Evolutionary conservation across 1,140 invertebrate genomes (phyloP).

Genomic region (Philotrypesis tridentata): DNA sequence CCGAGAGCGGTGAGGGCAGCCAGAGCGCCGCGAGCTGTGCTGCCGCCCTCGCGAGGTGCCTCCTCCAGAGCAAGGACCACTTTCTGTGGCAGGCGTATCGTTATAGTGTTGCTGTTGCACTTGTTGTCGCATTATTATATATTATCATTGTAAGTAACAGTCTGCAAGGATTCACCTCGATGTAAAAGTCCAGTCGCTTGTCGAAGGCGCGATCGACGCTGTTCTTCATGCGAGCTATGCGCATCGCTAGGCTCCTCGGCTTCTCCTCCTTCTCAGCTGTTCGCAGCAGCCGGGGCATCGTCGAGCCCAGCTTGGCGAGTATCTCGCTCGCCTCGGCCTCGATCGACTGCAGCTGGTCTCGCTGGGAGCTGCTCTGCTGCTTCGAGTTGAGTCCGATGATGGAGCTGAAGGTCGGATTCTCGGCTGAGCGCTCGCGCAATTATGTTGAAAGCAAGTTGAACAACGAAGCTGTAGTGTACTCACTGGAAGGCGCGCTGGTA

Average conservation of each 20-base stretch:
- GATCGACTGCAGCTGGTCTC: slow-evolving; percentile 60
- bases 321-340: slow-evolving; percentile 66
- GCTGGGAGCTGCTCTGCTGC: slow-evolving; percentile 57
- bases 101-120: too few relatives aligned
- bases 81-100: too few relatives aligned
- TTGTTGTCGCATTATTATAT: too few relatives aligned
- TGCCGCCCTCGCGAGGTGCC: slow-evolving; percentile 59
- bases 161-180: slow-evolving; percentile 61
- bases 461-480: slow-evolving; percentile 43
- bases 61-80: slow-evolving; percentile 67
- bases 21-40: slow-evolving; percentile 65
- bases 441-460: too few relatives aligned
- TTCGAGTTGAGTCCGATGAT: slow-evolving; percentile 23
- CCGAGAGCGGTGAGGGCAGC: slow-evolving; percentile 71
- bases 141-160: too few relatives aligned
- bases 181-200: slow-evolving; percentile 67
- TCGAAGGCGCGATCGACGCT: slow-evolving; percentile 62
- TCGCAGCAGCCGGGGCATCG: slow-evolving; percentile 63
- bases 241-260: slow-evolving; percentile 56
- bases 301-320: slow-evolving; percentile 61
- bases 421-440: too few relatives aligned
- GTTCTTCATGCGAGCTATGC: slow-evolving; percentile 60
- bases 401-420: too few relatives aligned
- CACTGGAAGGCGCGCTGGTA: slow-evolving; percentile 60
- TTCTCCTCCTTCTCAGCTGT: slow-evolving; percentile 61